Evolutionary conservation across 2,888 invertebrate genomes (phyloP), one percentile per base, ranked within the genome.

Genomic region (Papilio protenor): DNA sequence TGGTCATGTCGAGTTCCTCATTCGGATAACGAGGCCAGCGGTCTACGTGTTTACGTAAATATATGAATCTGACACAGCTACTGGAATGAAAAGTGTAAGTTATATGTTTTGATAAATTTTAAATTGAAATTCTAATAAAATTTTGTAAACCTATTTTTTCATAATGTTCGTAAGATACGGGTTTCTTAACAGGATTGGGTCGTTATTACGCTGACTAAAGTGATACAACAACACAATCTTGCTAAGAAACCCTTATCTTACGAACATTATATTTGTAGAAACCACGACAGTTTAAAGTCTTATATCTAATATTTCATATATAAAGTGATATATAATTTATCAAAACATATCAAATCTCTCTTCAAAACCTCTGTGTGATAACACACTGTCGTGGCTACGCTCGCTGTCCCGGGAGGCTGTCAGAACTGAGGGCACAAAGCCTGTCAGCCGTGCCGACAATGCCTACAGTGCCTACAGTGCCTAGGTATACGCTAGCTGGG

Each of bases 401-500:
- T 82, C 81, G 74, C 79, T 78, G 82, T 47, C 23, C 49, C 66
- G 77, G 79, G 81, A 82, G 81, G 79, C 74, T 81, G 75, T 73
- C 79, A 80, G 84, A 80, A 82, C 83, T 83, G 81, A 81, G 79
- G 80, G 85, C 80, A 84, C 83, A 81, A 80, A 76, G 61, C 49
- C 47, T 47, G 81, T 81, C 82, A 82, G 80, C 81, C 84, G 84
- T 80, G 33, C 33, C 2, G 3, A 33, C 33, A 33, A 4, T 33
- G 81, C 81, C 84, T 87, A 85, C 27, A 27, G 27, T 27, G 33
- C 33, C 33, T 33, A 33, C 33, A 33, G 33, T 33, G 81, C 81
- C 84, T 87, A 85, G 86, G 87, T 89, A 88, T 16, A 64, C 14
- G 33, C 27, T 59, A 83, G 84, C 83, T 86, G 86, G 85, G 88